Conservation (phyloP, 2,888 invertebrate species). For the Eupithecia abbreviata region DNA sequence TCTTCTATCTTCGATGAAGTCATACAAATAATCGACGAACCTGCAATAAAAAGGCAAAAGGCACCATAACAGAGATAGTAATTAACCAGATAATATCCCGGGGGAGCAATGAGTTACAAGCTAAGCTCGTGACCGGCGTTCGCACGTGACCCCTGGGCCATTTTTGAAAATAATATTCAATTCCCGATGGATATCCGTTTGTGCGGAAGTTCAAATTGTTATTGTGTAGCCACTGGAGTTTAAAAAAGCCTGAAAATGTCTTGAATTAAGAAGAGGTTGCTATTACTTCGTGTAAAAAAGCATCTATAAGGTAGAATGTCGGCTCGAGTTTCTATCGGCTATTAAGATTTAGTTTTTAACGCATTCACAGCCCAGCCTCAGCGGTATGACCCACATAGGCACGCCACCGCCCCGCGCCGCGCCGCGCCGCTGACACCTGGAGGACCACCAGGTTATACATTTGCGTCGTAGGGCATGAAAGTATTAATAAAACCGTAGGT, state of each 20-base stretch:
- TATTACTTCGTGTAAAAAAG: neutral
- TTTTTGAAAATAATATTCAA: conserved; percentile 42
- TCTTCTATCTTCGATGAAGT: neutral
- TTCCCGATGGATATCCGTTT: conserved; percentile 20
- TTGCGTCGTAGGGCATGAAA: too few relatives aligned
- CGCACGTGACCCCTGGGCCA: conserved; percentile 56
- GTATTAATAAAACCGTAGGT: too few relatives aligned
- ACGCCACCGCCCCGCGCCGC: too few relatives aligned
- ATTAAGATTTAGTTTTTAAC: too few relatives aligned
- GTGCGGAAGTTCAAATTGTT: conserved; percentile 8
- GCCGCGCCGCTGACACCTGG: too few relatives aligned
- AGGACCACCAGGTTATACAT: too few relatives aligned
- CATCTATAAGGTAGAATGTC: neutral
- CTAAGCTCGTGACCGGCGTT: conserved; percentile 61
- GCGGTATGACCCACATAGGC: too few relatives aligned
- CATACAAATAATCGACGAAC: neutral
- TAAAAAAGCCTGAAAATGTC: neutral
- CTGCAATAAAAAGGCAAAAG: conserved; percentile 37
- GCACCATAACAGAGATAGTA: conserved; percentile 58
- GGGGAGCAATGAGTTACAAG: conserved; percentile 67
- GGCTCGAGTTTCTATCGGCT: too few relatives aligned
- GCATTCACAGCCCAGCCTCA: too few relatives aligned
- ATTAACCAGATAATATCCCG: conserved; percentile 63
- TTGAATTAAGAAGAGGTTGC: neutral
- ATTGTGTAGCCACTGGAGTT: neutral